Base-by-base conservation (phyloP, 2,888 invertebrate species). In the Limulus polyphemus region DNA sequence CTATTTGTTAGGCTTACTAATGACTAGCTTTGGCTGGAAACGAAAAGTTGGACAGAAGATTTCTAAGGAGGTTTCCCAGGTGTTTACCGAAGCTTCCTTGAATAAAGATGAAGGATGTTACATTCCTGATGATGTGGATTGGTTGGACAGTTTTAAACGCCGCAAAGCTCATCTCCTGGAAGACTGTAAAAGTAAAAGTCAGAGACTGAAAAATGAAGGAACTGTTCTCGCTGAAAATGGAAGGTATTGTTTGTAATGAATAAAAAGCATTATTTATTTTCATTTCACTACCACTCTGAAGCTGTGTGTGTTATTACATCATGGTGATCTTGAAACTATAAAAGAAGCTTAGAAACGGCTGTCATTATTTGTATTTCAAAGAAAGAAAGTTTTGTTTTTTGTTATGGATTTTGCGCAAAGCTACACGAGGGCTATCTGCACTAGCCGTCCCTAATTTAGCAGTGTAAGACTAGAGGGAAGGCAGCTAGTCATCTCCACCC, bases 11-110 rank as follows among this genome's bases (percentile, higher is more conserved):
- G 32, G 32, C 32, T 32, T 7, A 32, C 32, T 32, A 32, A 64
- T 67, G 64, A 67, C 62, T 12, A 58, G 63, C 12, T 65, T 65
- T 60, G 59, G 65, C 11, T 65, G 65, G 65, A 65, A 65, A 52
- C 46, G 63, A n/a, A 65, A 65, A 49, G 51, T 56, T 16, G 65
- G 65, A 11, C 58, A 49, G 58, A 63, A 65, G 47, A 47, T 65
- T 16, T 57, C 55, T 5, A 65, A 59, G 51, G 58, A 55, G 11
- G 13, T 17, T 52, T 59, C 62, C 11, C n/a, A n/a, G 10, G 58
- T 56, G 14, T 65, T 65, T 47, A 17, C 48, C 5, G 54, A 47
- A 13, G 58, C 60, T 16, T 16, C 57, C 2, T 52, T 62, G 16
- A 32, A 47, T n/a, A 60, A 62, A 32, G 48, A 57, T 12, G n/a